A percentile compares a stretch with the other conserved stretches of the same genome.
These are phyloP conservation scores for Euura lappo DNA, from an alignment of 1,140 invertebrate genomes.

Conservation along the genomic window DNA sequence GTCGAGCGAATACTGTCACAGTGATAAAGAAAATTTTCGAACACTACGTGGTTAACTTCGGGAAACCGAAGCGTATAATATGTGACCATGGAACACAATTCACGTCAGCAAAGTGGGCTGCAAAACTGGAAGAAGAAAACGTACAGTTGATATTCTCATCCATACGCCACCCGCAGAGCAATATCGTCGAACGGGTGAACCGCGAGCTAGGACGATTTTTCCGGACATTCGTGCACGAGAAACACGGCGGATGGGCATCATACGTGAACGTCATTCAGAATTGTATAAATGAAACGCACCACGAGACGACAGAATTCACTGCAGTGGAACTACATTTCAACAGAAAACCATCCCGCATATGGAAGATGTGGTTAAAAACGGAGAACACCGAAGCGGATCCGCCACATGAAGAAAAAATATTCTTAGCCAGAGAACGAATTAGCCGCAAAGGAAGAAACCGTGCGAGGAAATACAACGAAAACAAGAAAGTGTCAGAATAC, in stretches of 20 bases:
- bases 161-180: conserved; percentile 23
- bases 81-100: conserved; percentile 25
- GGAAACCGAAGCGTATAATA: conserved; percentile 26
- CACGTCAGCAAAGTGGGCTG: conserved; percentile 22
- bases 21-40: conserved; percentile 24
- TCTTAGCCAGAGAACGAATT: background rate
- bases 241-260: conserved; percentile 20
- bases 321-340: background rate
- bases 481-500: too few species aligned
- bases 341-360: too few species aligned
- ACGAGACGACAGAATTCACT: conserved; percentile 5
- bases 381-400: background rate
- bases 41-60: conserved; percentile 2
- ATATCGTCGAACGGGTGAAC: conserved; percentile 10
- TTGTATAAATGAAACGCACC: conserved; percentile 7
- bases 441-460: too few species aligned
- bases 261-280: conserved; percentile 27
- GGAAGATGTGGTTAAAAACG: too few species aligned
- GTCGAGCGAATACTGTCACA: conserved; percentile 31
- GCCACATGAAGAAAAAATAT: background rate
- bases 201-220: background rate
- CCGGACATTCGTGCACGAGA: conserved; percentile 3
- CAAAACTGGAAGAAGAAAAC: conserved; percentile 25
- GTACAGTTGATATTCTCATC: conserved; percentile 36
- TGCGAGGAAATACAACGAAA: too few species aligned